Evolutionary conservation across 2,797 vertebrate species (phyloP), one percentile per base, ranked within the genome.

Genomic region (Phoeniculus purpureus): DNA sequence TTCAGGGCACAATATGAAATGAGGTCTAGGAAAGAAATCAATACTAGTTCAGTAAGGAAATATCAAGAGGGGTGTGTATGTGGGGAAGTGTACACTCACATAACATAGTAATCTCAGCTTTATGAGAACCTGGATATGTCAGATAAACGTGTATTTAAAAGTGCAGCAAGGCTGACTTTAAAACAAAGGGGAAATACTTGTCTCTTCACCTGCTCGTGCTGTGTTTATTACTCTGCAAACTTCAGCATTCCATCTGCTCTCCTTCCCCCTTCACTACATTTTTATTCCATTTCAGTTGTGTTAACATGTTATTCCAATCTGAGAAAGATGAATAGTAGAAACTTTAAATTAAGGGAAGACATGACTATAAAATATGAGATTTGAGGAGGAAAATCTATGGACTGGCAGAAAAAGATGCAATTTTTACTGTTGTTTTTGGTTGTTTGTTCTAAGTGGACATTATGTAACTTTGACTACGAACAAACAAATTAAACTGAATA

Each of bases 1-100:
- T 97, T 96, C 93, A 95, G 90, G 91, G 65, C 89, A 95, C 87
- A 94, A 95, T 97, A 96, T 96, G 89, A 97, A 96, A 97, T 95
- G 88, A 97, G 80, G 87, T 92, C 91, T 95, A 87, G 85, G 88
- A 71, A 82, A 96, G 92, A 97, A 97, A 97, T 97, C 88, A 52
- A 96, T 97, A 95, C 18, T 65, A n/a, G 72, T 91, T 92, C 37
- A 92, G 85, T 31, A 94, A 89, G 89, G 72, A 81, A 91, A 89
- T 93, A 95, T 67, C 91, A 76, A 71, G 76, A 52, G 43, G 3
- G 34, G 29, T 31, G 12, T 1, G 23, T n/a, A 23, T 11, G 19
- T 20, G 6, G 20, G 2, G 21, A 19, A 22, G 5, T 51, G 12
- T 54, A 18, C 66, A 66, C 70, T 84, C 50, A 70, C 19, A 54